These are phyloP conservation scores for Epicauta chinensis DNA, from an alignment of 1,140 invertebrate species.

Conservation along the genomic window DNA sequence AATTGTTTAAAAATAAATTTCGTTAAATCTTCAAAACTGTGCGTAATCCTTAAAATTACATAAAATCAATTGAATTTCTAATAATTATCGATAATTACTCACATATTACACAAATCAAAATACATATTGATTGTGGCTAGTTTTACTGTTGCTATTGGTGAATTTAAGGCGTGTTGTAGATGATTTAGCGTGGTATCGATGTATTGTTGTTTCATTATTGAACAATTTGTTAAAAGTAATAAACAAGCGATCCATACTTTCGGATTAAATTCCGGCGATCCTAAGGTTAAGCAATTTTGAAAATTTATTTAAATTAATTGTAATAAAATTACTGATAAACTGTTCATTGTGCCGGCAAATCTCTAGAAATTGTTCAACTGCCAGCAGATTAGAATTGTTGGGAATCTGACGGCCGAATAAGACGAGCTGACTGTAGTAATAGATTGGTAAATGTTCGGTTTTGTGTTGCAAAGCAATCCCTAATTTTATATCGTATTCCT, in stretches of 20 bases:
- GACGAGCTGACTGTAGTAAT: constrained; percentile 4
- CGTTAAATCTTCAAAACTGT: constrained; percentile 8
- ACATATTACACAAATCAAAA: constrained; percentile 10
- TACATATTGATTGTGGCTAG: constrained; percentile 3
- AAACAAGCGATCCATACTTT: constrained; percentile 7
- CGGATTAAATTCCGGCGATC: constrained; percentile 9
- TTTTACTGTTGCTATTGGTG: constrained; percentile 2
- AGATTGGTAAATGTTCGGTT: background rate
- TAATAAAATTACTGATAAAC: constrained; percentile 2
- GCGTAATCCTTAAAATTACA: background rate
- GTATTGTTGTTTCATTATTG: background rate
- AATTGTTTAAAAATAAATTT: constrained; percentile 9
- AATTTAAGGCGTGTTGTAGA: constrained; percentile 7
- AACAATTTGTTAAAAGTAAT: constrained; percentile 5
- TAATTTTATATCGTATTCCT: constrained; percentile 8
- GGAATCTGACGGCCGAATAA: constrained; percentile 2
- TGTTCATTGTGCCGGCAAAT: background rate
- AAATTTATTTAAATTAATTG: background rate
- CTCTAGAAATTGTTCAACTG: constrained; percentile 1
- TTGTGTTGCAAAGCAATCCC: background rate
- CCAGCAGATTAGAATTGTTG: background rate
- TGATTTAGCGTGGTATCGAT: constrained; percentile 1
- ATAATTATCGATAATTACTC: background rate
- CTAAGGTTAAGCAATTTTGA: background rate
- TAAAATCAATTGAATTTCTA: no score